These are phyloP conservation scores for Pterophyllum scalare DNA, from an alignment of 2,113 vertebrate genomes.

Conservation along the genomic window DNA sequence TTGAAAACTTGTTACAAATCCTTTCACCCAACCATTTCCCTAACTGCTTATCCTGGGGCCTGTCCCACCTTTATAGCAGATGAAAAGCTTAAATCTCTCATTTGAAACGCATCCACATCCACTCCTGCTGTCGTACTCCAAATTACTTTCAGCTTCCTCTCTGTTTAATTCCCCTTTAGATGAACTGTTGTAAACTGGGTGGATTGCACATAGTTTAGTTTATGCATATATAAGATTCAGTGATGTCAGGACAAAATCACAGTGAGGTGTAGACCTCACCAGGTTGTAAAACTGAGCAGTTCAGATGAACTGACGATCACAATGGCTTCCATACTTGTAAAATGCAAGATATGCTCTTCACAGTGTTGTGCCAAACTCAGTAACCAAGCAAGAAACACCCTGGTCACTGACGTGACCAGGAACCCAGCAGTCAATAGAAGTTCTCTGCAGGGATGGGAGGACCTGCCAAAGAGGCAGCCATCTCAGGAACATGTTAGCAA, in stretches of 20 bases:
- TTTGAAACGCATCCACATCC: background rate
- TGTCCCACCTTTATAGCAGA: background rate
- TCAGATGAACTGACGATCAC: background rate
- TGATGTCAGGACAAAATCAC: background rate
- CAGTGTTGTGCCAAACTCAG: rapidly evolving
- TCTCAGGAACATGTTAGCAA: background rate
- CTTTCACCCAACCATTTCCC: background rate
- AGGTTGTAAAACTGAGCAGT: background rate
- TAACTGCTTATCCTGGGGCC: background rate
- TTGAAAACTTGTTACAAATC: too few relatives aligned
- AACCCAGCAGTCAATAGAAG: background rate
- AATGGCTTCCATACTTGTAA: background rate
- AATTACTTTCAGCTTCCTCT: too few relatives aligned
- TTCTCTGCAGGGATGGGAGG: background rate
- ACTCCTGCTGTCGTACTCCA: background rate
- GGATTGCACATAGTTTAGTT: background rate
- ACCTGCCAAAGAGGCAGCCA: background rate
- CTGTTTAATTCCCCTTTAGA: background rate
- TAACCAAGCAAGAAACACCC: background rate
- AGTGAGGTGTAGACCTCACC: background rate
- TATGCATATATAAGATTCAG: background rate
- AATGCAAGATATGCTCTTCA: background rate
- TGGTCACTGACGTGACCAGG: background rate
- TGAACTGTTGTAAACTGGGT: background rate
- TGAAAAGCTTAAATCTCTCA: background rate